Evolutionary conservation across 2,888 invertebrate species (phyloP), one percentile per base, ranked within the genome.

Genomic region (Diabrotica balteata): DNA sequence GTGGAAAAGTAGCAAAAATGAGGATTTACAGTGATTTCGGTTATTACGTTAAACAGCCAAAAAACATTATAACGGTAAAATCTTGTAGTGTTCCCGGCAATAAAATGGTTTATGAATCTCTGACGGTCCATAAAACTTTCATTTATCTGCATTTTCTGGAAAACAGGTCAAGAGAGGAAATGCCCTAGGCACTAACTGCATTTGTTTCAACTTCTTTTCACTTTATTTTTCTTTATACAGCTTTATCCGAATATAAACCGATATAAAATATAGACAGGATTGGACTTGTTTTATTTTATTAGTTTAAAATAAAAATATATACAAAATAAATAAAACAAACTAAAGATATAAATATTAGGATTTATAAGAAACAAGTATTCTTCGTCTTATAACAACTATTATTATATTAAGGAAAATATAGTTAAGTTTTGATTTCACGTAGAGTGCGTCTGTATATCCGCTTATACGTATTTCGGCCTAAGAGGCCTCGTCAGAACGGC

Each of bases 81-180:
- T 64, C 58, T 58, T 59, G 70, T 70, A 73, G 72, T 73, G 68
- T 72, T 70, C 73, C 75, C 71, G 69, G 73, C 74, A 67, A 73
- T 75, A 72, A 73, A 74, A 72, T 72, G 74, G 72, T 76, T 74
- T 74, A 73, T 73, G 76, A 71, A 74, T 73, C 67, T 73, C 72
- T 66, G 70, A 69, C 69, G 70, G 59, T 70, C 68, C 67, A 72
- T 76, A 72, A 75, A 76, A 75, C 73, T 75, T 74, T 74, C 73
- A 75, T 75, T 74, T 69, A 71, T 69, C 70, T 69, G 65, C 69
- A 73, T 76, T 74, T 73, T 69, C 67, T 22, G 59, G 66, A 62
- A 72, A 68, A 63, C 66, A 60, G 71, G 72, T 72, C 72, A 72
- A 72, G 71, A 66, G 69, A 66, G 59, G 57, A 63, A 66, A 59